Evolutionary conservation across 1,140 invertebrate species (phyloP), one percentile per base, ranked within the genome.

Genomic region (Drosophila gunungcola): DNA sequence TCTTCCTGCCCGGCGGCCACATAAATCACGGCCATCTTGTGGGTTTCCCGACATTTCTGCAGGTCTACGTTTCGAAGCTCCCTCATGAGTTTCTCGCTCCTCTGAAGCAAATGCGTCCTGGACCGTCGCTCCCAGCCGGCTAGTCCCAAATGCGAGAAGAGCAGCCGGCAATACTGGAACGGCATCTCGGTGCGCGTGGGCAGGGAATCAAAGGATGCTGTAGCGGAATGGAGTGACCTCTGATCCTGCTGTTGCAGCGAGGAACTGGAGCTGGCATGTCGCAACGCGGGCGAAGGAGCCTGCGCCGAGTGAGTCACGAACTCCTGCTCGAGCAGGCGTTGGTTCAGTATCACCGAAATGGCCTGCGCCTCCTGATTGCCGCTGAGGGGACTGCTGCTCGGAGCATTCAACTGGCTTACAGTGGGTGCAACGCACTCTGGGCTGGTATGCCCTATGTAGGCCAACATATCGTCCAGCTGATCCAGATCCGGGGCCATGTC

Each of bases 21-120:
- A 93, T 99, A 99, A 78, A 99, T 98, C 2, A 99, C 98, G 9
- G 99, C 99, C 88, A 99, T 97, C 93, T 99, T 99, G 93, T 99
- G 99, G 1, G 98, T 99, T 92, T 99, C 99, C 27, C 99, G 95
- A 78, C 97, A 97, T 86, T 95, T 96, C 93, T 98, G 98, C 67
- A 95, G 95, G 91, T 99, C 98, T 16, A 99, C 94, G 93, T 99
- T 98, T 64, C 98, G 95, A 42, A 99, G 89, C 93, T 99, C 98
- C 13, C 98, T 93, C 32, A 99, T 91, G 49, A 99, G 93, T 63
- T 98, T 96, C 76, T 99, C 98, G 83, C 96, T 98, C 84, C 98
- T 97, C 51, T 96, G 95, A 34, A 99, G 93, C 34, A 99, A 93
- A 93, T 99, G 96, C 72, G 99, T 95, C 65, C 96, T 95, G 34